Base-by-base conservation (phyloP, 1,140 invertebrate species). In the Papilio glaucus region DNA sequence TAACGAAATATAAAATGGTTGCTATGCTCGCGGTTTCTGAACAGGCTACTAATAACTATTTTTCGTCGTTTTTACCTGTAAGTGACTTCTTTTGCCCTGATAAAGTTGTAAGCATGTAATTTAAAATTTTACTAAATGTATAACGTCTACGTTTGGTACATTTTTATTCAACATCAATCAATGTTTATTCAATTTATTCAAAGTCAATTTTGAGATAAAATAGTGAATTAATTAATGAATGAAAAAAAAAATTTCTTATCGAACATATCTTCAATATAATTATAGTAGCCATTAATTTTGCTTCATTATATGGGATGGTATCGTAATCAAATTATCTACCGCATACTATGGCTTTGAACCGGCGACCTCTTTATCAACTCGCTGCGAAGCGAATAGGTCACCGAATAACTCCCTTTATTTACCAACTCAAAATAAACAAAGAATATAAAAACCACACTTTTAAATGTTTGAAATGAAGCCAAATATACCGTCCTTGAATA, bases 51-150 rank as follows among this genome's bases (percentile, higher is more conserved):
- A 90, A 92, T 82, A 84, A 87, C 71, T 91, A 85, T 72, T 91
- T 91, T 71, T 75, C 78, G 63, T 86, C 88, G 15, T 91, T 91
- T 82, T 75, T 91, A 77, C 89, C 89, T 81, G 89, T 91, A 86
- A 91, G 89, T 91, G 2, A 29, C n/a, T n/a, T n/a, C n/a, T n/a
- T n/a, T n/a, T n/a, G n/a, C n/a, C n/a, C n/a, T n/a, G n/a, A n/a
- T n/a, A n/a, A n/a, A n/a, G n/a, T n/a, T n/a, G n/a, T n/a, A n/a
- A n/a, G n/a, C n/a, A n/a, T n/a, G n/a, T n/a, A n/a, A n/a, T n/a
- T n/a, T n/a, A n/a, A n/a, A n/a, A n/a, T n/a, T n/a, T n/a, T n/a
- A n/a, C n/a, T n/a, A n/a, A n/a, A n/a, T n/a, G n/a, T n/a, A n/a
- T n/a, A n/a, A n/a, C n/a, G n/a, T n/a, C n/a, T n/a, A n/a, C n/a